Conservation (phyloP, 2,113 vertebrate genomes). For the Seriola rivoliana region DNA sequence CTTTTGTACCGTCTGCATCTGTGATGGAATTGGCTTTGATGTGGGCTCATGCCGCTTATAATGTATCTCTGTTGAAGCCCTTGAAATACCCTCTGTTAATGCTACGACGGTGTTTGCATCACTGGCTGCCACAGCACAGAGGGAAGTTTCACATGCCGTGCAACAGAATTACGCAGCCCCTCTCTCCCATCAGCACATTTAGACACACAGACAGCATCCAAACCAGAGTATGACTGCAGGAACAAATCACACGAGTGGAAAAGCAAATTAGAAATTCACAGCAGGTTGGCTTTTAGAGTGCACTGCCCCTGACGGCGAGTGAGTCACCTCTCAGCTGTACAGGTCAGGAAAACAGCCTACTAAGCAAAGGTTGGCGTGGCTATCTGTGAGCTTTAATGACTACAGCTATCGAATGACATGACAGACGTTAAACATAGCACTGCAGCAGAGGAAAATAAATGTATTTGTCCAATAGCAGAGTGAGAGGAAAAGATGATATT, state of each 20-base stretch:
- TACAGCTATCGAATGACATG: slow-evolving; percentile 68
- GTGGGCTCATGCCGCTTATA: slow-evolving; percentile 52
- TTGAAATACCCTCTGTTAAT: slow-evolving; percentile 79
- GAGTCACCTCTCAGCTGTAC: slow-evolving; percentile 69
- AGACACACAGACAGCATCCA: slow-evolving; percentile 50
- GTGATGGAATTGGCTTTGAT: slow-evolving; percentile 41
- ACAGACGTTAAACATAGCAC: slow-evolving; percentile 66
- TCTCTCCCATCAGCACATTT: slow-evolving; percentile 63
- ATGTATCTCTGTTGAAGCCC: slow-evolving; percentile 69
- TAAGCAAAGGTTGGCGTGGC: slow-evolving; percentile 66
- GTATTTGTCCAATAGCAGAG: slow-evolving; percentile 23
- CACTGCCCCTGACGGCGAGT: slow-evolving; percentile 52
- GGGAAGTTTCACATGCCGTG: slow-evolving; percentile 67
- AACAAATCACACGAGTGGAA: slow-evolving; percentile 59
- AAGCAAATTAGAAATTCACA: slow-evolving; percentile 77
- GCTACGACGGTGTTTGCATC: slow-evolving; percentile 68
- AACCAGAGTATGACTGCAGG: slow-evolving; percentile 55
- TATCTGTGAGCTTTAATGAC: slow-evolving; percentile 68
- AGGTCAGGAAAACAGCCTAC: slow-evolving; percentile 71
- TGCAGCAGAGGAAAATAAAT: slow-evolving; percentile 58
- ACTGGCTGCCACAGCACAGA: slow-evolving; percentile 66
- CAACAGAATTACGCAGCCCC: slow-evolving; percentile 66
- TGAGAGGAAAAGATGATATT: slow-evolving; percentile 32
- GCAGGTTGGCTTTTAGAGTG: slow-evolving; percentile 63
- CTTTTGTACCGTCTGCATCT: slow-evolving; percentile 25